phyloP scores from a whole-genome alignment of 2,888 invertebrate species.

The Perdita meconis region DNA sequence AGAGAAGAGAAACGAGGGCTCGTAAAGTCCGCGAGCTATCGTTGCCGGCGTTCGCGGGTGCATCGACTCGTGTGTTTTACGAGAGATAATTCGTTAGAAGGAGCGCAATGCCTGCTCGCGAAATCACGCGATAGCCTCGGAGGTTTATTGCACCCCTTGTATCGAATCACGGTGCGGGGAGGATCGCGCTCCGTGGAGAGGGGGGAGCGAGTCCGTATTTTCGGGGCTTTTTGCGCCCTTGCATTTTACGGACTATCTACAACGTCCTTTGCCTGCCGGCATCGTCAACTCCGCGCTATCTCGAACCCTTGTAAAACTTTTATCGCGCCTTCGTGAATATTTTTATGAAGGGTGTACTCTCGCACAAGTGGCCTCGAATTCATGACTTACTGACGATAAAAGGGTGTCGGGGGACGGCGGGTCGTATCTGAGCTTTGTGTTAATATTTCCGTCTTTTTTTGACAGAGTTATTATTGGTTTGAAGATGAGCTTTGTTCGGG shows the following conservation, averaged over 20 bases:
- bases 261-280: not conserved
- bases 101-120: constrained; percentile 21
- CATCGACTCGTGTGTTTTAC: constrained; percentile 47
- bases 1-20: not conserved
- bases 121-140: constrained; percentile 5
- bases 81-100: constrained; percentile 51
- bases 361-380: too few species aligned
- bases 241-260: constrained; percentile 33
- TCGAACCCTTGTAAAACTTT: too few species aligned
- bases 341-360: too few species aligned
- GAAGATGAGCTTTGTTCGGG: too few species aligned
- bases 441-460: too few species aligned
- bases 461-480: too few species aligned
- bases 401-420: too few species aligned
- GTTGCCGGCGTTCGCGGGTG: constrained; percentile 17
- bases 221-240: constrained; percentile 1
- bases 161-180: constrained; percentile 45
- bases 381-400: too few species aligned
- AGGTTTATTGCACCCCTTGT: constrained; percentile 4
- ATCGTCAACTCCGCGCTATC: not conserved
- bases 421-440: too few species aligned
- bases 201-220: constrained; percentile 18
- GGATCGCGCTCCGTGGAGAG: too few species aligned
- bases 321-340: too few species aligned
- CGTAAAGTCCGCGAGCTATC: constrained; percentile 38